Percentiles rank a stretch among this genome's conserved stretches.
These are phyloP conservation scores for Heliconius eleuchia DNA, from an alignment of 1,140 invertebrate species.

Conservation along the genomic window DNA sequence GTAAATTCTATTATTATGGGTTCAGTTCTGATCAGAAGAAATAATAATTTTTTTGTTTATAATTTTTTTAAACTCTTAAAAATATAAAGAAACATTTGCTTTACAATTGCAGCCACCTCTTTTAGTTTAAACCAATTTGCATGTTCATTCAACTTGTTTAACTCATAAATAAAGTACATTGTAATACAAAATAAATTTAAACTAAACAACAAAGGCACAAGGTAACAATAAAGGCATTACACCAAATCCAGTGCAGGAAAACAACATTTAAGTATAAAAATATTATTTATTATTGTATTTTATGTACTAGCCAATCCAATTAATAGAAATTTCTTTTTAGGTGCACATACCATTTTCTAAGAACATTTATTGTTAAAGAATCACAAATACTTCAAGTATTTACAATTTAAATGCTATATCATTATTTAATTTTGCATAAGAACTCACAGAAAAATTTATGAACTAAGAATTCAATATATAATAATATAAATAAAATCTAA, in stretches of 20 bases:
- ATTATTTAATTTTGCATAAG: background rate
- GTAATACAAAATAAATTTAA: background rate
- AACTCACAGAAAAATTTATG: constrained; percentile 7
- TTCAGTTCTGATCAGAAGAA: too few relatives aligned
- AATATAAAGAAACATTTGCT: too few relatives aligned
- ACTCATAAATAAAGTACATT: too few relatives aligned
- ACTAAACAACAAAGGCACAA: background rate
- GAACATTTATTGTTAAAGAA: constrained; percentile 1
- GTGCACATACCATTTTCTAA: constrained; percentile 14
- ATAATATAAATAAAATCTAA: constrained; percentile 1
- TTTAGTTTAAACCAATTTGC: too few relatives aligned
- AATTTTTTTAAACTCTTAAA: too few relatives aligned
- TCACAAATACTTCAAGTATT: constrained; percentile 15
- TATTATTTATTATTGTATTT: constrained; percentile 25
- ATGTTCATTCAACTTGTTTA: too few relatives aligned
- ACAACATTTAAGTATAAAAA: constrained; percentile 27
- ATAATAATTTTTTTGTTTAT: too few relatives aligned
- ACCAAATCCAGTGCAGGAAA: constrained; percentile 4
- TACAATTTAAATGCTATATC: constrained; percentile 20
- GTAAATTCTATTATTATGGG: too few relatives aligned
- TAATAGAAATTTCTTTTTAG: constrained; percentile 13
- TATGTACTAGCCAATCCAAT: constrained; percentile 16
- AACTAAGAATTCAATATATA: background rate
- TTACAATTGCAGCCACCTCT: too few relatives aligned
- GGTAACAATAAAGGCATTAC: background rate